Conservation (phyloP, 1,140 invertebrate genomes). For the Vollenhovia emeryi region DNA sequence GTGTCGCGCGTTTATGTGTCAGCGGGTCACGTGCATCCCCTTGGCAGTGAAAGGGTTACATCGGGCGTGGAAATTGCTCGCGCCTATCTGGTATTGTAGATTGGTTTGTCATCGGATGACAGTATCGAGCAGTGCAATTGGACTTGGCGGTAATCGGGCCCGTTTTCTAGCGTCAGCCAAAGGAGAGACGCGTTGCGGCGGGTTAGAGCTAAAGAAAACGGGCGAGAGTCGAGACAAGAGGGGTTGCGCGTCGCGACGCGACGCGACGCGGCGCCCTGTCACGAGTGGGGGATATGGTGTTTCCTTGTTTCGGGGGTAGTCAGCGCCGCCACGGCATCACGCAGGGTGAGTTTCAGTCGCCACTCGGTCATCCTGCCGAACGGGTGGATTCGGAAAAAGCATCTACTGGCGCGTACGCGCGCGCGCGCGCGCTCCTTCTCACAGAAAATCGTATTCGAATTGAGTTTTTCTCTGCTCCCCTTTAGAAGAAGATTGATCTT, state of each 20-base stretch:
- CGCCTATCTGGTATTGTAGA: background rate
- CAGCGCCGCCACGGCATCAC: slow-evolving; percentile 76
- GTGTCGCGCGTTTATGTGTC: slow-evolving; percentile 62
- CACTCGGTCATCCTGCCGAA: slow-evolving; percentile 79
- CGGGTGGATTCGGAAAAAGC: slow-evolving; percentile 67
- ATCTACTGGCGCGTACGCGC: slow-evolving; percentile 9
- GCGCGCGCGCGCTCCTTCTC: slow-evolving; percentile 16
- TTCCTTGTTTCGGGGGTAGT: slow-evolving; percentile 73
- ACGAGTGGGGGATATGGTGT: slow-evolving; percentile 39
- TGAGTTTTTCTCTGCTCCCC: background rate
- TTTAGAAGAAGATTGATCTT: background rate
- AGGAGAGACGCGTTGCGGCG: slow-evolving; percentile 30
- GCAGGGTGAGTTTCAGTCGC: slow-evolving; percentile 75
- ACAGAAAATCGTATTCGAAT: background rate
- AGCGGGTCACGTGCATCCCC: slow-evolving; percentile 46
- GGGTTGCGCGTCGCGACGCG: slow-evolving; percentile 60
- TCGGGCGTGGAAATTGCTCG: slow-evolving; percentile 13
- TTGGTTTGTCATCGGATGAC: slow-evolving; percentile 21
- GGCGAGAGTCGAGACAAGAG: background rate
- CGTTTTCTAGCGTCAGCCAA: background rate
- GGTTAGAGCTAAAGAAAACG: background rate
- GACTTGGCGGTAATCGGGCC: slow-evolving; percentile 3
- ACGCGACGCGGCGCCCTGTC: background rate
- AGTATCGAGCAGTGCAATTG: background rate
- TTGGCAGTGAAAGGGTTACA: slow-evolving; percentile 48